Base-by-base conservation (phyloP, 2,113 vertebrate genomes). In the Casuarius casuarius region DNA sequence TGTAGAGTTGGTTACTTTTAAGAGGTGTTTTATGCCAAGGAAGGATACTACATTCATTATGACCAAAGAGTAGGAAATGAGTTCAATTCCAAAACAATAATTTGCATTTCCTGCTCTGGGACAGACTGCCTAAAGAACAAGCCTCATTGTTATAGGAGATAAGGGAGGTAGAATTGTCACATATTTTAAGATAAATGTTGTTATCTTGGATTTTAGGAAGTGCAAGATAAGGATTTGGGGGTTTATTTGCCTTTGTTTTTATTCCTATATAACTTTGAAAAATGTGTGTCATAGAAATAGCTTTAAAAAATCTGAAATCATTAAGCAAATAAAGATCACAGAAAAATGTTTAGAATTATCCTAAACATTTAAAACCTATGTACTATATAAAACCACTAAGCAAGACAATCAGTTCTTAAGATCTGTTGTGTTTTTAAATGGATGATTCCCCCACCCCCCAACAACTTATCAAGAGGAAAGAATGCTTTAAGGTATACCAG, bases 61-160 rank as follows among this genome's bases (percentile, higher is more conserved):
- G 89, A 94, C 84, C 89, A 91, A 94, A 94, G 84, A 94, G 78
- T 81, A 97, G 95, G 87, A 97, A 95, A 84, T 20, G 12, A 75
- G 52, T 72, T 95, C 68, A 26, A 18, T 87, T 85, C 94, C 91
- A 97, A 93, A 91, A 84, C 77, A 87, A 31, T 59, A 76, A 80
- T 94, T 94, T 95, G 81, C 87, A 89, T 96, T 96, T 96, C 61
- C 80, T 35, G 79, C 49, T 95, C 77, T 71, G 62, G 78, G 66
- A 67, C 89, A 73, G 84, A 66, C 67, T 91, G 87, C 87, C 84
- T 48, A n/a, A 85, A 82, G 97, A 96, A 18, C 16, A 73, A 19
- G 6, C 40, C 48, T 87, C 70, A 49, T 78, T 73, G 65, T 35
- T 83, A 54, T 42, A 80, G 89, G 35, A 87, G 73, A 89, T 79